Conservation (phyloP, 2,113 vertebrate genomes). For the Phylloscopus trochiloides region DNA sequence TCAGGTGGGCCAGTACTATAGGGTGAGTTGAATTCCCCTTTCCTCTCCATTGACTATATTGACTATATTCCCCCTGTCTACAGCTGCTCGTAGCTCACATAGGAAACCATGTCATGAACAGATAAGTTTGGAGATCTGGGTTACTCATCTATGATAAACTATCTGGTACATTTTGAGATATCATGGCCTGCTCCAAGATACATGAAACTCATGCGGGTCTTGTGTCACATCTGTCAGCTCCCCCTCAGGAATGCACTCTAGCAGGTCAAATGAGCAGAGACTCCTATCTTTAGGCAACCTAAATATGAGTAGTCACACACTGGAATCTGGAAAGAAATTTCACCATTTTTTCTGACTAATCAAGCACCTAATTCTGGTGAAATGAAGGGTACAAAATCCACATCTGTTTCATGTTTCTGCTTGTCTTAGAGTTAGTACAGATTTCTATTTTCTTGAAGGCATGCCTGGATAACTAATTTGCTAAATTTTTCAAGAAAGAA, state of each 20-base stretch:
- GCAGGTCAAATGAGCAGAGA: not conserved
- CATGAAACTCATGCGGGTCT: rapidly evolving
- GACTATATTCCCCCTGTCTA: not conserved
- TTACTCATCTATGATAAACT: not conserved
- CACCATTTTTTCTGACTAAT: not conserved
- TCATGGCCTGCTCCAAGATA: not conserved
- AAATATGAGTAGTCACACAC: not conserved
- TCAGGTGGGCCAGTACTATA: not conserved
- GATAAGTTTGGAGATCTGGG: not conserved
- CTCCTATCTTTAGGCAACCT: not conserved
- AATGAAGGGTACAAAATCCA: not conserved
- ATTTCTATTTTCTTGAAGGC: not conserved
- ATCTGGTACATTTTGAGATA: not conserved
- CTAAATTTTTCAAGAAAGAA: not conserved
- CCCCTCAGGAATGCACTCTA: not conserved
- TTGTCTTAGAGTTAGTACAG: not conserved
- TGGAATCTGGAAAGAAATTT: not conserved
- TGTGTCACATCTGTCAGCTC: not conserved
- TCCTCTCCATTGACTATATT: not conserved
- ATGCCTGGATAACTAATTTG: not conserved
- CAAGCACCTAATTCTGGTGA: not conserved
- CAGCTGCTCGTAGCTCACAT: not conserved
- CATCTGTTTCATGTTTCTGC: not conserved
- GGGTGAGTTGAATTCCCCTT: not conserved
- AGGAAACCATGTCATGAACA: not conserved